phyloP scores from a whole-genome alignment of 2,113 vertebrate genomes.

The Periophthalmodon schlosseri region DNA sequence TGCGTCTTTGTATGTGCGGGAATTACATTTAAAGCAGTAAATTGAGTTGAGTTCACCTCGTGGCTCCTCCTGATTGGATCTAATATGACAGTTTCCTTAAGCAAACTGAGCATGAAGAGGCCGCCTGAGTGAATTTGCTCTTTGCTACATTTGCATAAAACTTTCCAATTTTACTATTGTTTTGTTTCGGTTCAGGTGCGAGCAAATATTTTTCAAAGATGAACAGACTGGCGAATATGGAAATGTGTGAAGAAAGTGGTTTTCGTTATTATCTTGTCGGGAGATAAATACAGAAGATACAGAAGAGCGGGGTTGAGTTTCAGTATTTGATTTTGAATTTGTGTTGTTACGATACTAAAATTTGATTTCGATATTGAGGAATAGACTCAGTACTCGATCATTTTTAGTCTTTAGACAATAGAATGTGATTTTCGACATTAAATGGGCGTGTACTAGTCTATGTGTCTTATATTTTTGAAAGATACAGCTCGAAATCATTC shows the following conservation, averaged over 20 bases:
- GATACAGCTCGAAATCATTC: no score
- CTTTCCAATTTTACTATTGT: neutral
- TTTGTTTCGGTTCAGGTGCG: neutral
- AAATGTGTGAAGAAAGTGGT: neutral
- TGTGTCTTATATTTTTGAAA: no score
- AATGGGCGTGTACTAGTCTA: no score
- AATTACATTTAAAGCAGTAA: constrained; percentile 53
- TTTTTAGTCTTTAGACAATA: no score
- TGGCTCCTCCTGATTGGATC: constrained; percentile 45
- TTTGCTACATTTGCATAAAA: constrained; percentile 4
- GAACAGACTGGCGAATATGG: neutral
- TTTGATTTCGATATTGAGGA: no score
- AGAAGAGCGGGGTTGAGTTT: no score
- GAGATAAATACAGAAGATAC: no score
- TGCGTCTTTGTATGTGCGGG: constrained; percentile 37
- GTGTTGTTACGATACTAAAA: no score
- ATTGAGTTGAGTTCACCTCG: constrained; percentile 47
- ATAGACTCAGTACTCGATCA: no score
- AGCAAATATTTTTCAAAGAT: neutral
- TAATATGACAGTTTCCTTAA: constrained; percentile 40
- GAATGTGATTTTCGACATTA: no score
- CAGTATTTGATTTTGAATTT: no score
- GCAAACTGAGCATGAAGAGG: constrained; percentile 44
- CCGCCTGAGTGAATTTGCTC: constrained; percentile 45
- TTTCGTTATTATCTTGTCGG: no score